Percentiles rank a stretch among this genome's conserved stretches.
phyloP scores from a whole-genome alignment of 1,140 invertebrate genomes.

The Adelges cooleyi region DNA sequence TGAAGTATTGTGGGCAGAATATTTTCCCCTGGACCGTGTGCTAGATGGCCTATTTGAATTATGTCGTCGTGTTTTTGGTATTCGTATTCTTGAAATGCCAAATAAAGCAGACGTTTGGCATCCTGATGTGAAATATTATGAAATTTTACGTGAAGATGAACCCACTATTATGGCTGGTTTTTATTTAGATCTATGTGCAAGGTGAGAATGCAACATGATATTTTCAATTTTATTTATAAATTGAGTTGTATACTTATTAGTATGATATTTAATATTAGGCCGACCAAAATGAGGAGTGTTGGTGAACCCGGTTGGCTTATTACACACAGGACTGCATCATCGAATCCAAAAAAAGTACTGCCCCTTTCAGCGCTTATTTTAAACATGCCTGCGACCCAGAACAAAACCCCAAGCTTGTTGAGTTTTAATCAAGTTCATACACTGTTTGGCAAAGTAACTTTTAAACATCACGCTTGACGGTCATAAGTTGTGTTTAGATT shows the following conservation, averaged over 20 bases:
- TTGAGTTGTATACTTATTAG: background rate
- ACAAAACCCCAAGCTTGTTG: slow-evolving; percentile 55
- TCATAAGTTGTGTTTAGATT: background rate
- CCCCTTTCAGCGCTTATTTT: slow-evolving; percentile 26
- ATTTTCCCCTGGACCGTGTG: slow-evolving; percentile 71
- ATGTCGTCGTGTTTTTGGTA: slow-evolving; percentile 62
- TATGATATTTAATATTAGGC: background rate
- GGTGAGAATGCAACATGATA: slow-evolving; percentile 38
- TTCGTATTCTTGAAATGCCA: slow-evolving; percentile 59
- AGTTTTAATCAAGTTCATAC: slow-evolving; percentile 59
- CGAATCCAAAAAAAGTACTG: slow-evolving; percentile 24
- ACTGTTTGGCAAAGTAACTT: slow-evolving; percentile 42
- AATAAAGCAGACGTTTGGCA: slow-evolving; percentile 58
- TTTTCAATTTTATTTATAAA: too few relatives aligned
- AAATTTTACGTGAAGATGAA: slow-evolving; percentile 61
- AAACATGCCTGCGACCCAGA: slow-evolving; percentile 41
- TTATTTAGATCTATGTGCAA: slow-evolving; percentile 69
- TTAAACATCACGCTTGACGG: background rate
- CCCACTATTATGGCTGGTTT: slow-evolving; percentile 60
- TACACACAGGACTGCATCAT: slow-evolving; percentile 21
- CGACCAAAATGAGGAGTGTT: slow-evolving; percentile 17
- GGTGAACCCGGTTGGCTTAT: slow-evolving; percentile 20
- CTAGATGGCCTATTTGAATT: slow-evolving; percentile 62
- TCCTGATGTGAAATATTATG: slow-evolving; percentile 70
- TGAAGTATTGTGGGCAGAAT: slow-evolving; percentile 60